Conservation (phyloP, 1,140 invertebrate genomes). For the Lepidurus couesii region DNA sequence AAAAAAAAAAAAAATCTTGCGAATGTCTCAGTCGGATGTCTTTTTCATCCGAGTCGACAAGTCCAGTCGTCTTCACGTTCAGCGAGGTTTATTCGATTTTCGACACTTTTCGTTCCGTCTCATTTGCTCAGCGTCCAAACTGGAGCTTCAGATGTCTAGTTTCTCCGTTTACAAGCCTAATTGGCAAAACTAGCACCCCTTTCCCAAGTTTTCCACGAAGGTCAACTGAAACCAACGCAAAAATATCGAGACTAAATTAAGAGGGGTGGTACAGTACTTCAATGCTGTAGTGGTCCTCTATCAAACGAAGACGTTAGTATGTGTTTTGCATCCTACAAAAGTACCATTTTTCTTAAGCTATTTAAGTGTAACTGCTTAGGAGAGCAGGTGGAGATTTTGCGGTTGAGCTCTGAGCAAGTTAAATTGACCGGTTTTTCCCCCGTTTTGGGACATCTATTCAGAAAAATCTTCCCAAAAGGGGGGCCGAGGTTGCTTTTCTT, state of each 20-base stretch:
- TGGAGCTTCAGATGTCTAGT: neutral
- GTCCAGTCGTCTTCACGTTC: neutral
- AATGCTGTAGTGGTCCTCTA: too few relatives aligned
- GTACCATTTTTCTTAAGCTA: too few relatives aligned
- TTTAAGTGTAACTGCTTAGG: too few relatives aligned
- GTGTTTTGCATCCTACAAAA: too few relatives aligned
- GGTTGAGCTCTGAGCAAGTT: too few relatives aligned
- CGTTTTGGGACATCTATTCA: conserved; percentile 1
- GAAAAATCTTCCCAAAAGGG: neutral
- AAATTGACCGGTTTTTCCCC: neutral
- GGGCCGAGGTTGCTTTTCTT: neutral
- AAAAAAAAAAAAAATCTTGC: too few relatives aligned
- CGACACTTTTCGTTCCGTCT: neutral
- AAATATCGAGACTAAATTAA: neutral
- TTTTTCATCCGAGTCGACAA: too few relatives aligned
- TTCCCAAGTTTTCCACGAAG: neutral
- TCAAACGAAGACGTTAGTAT: too few relatives aligned
- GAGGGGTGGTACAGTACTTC: too few relatives aligned
- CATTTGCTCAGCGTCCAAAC: neutral
- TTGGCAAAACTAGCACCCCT: neutral
- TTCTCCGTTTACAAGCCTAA: conserved; percentile 3
- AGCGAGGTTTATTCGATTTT: neutral
- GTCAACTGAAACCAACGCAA: neutral
- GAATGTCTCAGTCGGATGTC: too few relatives aligned
- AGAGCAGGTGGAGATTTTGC: too few relatives aligned